Evolutionary conservation across 2,888 invertebrate species (phyloP).

Genomic region (Tachina fera): DNA sequence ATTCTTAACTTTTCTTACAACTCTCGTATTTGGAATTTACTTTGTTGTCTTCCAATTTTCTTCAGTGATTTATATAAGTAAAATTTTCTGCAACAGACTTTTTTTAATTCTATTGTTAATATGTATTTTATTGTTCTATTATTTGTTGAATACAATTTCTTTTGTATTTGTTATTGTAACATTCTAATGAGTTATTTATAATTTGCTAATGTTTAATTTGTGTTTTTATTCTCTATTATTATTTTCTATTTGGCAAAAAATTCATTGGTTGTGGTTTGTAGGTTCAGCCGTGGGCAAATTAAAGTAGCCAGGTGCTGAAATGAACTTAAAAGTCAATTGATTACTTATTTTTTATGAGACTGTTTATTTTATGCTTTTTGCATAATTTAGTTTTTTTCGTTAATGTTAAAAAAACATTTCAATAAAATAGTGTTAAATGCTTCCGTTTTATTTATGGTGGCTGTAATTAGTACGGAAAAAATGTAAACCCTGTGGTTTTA

Average conservation of each 20-base stretch:
- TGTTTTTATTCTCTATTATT: conserved; percentile 29
- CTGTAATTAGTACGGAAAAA: not conserved
- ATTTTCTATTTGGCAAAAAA: conserved; percentile 24
- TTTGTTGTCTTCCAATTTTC: conserved; percentile 30
- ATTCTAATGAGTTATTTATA: conserved; percentile 58
- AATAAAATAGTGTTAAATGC: conserved; percentile 51
- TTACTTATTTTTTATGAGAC: not conserved
- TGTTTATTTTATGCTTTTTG: conserved; percentile 34
- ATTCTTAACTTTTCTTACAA: not conserved
- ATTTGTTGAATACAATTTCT: conserved; percentile 19
- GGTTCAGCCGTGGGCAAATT: conserved; percentile 12
- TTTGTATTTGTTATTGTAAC: conserved; percentile 49
- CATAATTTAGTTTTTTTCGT: not conserved
- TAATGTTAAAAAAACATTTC: not conserved
- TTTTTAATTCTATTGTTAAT: conserved; percentile 19
- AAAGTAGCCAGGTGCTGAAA: not conserved
- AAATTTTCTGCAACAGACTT: conserved; percentile 31
- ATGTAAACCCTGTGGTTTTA: not conserved
- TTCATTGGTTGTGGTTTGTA: conserved; percentile 52
- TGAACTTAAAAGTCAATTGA: not conserved
- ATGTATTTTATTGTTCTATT: conserved; percentile 35
- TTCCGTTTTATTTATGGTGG: conserved; percentile 19
- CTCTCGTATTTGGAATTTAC: not conserved
- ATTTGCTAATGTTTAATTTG: conserved; percentile 36
- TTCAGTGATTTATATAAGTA: conserved; percentile 60